A percentile compares a stretch with the other conserved stretches of the same genome.
phyloP scores from a whole-genome alignment of 2,888 invertebrate species.

The Phengaris arion region DNA sequence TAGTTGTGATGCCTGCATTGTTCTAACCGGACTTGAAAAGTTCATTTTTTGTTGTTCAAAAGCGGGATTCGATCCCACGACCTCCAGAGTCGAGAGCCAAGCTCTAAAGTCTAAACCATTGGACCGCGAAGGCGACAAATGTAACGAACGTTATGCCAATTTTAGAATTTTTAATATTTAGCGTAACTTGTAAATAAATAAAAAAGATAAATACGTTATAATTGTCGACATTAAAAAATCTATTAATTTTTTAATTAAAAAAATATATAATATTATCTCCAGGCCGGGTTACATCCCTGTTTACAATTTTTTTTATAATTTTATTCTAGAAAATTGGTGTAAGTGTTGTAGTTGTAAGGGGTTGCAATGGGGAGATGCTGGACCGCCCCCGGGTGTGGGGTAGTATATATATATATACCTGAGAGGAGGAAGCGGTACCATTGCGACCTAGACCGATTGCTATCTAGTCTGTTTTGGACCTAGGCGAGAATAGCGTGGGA shows the following conservation, averaged over 20 bases:
- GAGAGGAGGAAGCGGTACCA: not conserved
- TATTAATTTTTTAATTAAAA: not conserved
- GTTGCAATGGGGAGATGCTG: not conserved
- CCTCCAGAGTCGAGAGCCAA: too few species aligned
- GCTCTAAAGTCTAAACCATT: too few species aligned
- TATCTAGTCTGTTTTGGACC: not conserved
- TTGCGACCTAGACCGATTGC: not conserved
- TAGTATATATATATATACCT: not conserved
- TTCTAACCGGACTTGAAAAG: too few species aligned
- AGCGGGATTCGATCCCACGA: too few species aligned
- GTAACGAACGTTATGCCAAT: too few species aligned
- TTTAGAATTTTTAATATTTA: too few species aligned
- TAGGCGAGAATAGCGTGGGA: not conserved
- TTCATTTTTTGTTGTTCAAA: too few species aligned
- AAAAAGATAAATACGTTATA: too few species aligned
- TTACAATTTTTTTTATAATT: not conserved
- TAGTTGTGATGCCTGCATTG: too few species aligned
- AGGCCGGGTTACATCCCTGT: not conserved
- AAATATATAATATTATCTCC: not conserved
- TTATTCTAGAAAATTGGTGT: slow-evolving; percentile 8
- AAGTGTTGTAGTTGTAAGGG: not conserved
- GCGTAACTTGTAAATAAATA: too few species aligned
- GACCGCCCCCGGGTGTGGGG: not conserved
- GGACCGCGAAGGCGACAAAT: too few species aligned
- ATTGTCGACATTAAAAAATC: not conserved